phyloP scores from a whole-genome alignment of 2,888 invertebrate genomes.

The Temnothorax ravouxi region DNA sequence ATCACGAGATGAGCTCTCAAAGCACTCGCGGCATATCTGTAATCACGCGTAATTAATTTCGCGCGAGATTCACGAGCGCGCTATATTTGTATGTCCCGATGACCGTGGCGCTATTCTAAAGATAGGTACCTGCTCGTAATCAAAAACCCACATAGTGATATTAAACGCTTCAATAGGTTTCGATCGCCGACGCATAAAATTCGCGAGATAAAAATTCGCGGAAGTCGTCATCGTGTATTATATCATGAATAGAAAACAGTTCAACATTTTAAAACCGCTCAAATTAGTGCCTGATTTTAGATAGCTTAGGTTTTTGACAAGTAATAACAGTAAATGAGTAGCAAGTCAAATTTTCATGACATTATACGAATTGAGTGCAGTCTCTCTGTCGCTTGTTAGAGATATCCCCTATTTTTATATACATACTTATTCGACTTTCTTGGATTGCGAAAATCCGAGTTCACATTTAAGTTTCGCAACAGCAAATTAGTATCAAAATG shows the following conservation, averaged over 20 bases:
- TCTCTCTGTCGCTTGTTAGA: not conserved
- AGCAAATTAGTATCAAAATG: not conserved
- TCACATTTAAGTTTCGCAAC: not conserved
- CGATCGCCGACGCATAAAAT: slow-evolving; percentile 52
- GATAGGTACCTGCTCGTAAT: slow-evolving; percentile 69
- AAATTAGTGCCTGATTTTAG: not conserved
- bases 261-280: not conserved
- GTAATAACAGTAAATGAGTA: not conserved
- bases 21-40: slow-evolving; percentile 54
- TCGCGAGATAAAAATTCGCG: not conserved
- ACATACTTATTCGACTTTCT: not conserved
- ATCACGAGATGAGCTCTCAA: slow-evolving; percentile 59
- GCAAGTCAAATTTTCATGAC: not conserved
- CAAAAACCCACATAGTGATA: slow-evolving; percentile 72
- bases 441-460: too few species aligned
- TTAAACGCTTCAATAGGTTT: slow-evolving; percentile 72
- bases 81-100: slow-evolving; percentile 77
- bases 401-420: not conserved
- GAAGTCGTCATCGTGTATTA: not conserved
- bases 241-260: slow-evolving; percentile 6
- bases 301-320: slow-evolving; percentile 9
- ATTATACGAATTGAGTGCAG: not conserved
- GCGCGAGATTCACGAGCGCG: slow-evolving; percentile 68
- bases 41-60: slow-evolving; percentile 80
- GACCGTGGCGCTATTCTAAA: slow-evolving; percentile 71